Conservation (phyloP, 2,113 vertebrate genomes). For the Mormyrus lacerda region DNA sequence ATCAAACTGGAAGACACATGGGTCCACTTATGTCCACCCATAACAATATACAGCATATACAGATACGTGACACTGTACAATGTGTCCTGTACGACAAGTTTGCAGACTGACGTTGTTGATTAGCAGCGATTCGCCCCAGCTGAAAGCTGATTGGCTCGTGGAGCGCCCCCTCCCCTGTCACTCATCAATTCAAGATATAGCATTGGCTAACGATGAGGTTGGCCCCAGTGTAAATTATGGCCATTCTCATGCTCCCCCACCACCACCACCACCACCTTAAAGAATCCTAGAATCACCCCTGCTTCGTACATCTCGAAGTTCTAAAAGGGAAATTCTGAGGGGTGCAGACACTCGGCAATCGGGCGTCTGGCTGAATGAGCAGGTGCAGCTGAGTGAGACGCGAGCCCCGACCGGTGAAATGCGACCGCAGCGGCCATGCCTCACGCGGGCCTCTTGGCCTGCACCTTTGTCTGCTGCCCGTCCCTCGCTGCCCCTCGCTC, state of each 20-base stretch:
- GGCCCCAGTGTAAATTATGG: too few relatives aligned
- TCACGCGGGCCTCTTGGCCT: not conserved
- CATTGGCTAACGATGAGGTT: too few relatives aligned
- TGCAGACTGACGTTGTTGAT: not conserved
- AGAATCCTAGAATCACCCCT: not conserved
- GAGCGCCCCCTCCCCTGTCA: not conserved
- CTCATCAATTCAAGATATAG: too few relatives aligned
- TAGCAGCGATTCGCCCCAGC: not conserved
- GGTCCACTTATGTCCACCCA: not conserved
- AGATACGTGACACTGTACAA: not conserved
- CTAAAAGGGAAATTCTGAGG: conserved; percentile 33
- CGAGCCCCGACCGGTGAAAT: conserved; percentile 54
- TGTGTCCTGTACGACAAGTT: not conserved
- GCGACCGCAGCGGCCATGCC: conserved; percentile 54
- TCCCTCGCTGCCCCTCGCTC: not conserved
- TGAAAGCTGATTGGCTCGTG: not conserved
- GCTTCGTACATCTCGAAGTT: not conserved
- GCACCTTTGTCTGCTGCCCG: not conserved
- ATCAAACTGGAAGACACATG: not conserved
- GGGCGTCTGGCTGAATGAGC: conserved; percentile 62
- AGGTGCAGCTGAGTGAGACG: conserved; percentile 62
- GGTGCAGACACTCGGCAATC: conserved; percentile 52
- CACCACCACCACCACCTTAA: too few relatives aligned
- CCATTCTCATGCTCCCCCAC: too few relatives aligned
- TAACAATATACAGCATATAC: not conserved